Evolutionary conservation across 2,113 vertebrate species (phyloP).

Genomic region (Istiophorus platypterus): DNA sequence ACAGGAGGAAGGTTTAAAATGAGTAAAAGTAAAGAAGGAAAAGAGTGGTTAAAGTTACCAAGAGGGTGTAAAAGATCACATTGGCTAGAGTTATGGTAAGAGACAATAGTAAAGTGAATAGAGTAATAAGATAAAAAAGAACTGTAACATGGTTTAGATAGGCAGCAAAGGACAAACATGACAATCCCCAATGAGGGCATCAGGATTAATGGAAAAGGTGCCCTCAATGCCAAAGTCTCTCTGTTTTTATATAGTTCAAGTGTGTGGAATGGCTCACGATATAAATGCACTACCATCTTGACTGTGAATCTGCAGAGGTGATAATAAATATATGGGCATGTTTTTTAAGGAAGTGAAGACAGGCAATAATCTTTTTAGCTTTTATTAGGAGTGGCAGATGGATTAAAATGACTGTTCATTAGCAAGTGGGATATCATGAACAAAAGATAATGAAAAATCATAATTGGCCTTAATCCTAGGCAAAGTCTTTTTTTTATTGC

Average conservation of each 20-base stretch:
- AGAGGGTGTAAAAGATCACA: neutral
- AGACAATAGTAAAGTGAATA: neutral
- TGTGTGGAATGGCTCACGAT: slow-evolving; percentile 17
- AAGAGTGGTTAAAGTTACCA: neutral
- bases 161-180: neutral
- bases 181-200: neutral
- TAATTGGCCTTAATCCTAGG: slow-evolving; percentile 25
- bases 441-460: slow-evolving; percentile 49
- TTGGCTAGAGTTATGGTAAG: neutral
- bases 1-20: slow-evolving; percentile 14
- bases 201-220: slow-evolving; percentile 14
- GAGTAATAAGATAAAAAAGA: neutral
- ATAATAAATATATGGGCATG: slow-evolving; percentile 11
- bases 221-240: slow-evolving; percentile 9
- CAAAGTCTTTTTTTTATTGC: neutral
- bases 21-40: neutral
- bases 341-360: slow-evolving; percentile 16
- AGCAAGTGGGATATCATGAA: slow-evolving; percentile 38
- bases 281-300: slow-evolving; percentile 15
- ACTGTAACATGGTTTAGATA: neutral
- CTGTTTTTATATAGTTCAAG: slow-evolving; percentile 26
- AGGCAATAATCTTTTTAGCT: slow-evolving; percentile 39
- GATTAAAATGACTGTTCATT: slow-evolving; percentile 47
- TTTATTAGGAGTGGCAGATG: slow-evolving; percentile 56
- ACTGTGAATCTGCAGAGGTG: slow-evolving; percentile 21